A percentile compares a stretch with the other conserved stretches of the same genome.
These are phyloP conservation scores for Lepus europaeus DNA, from an alignment of 2,113 vertebrate genomes.

Conservation along the genomic window DNA sequence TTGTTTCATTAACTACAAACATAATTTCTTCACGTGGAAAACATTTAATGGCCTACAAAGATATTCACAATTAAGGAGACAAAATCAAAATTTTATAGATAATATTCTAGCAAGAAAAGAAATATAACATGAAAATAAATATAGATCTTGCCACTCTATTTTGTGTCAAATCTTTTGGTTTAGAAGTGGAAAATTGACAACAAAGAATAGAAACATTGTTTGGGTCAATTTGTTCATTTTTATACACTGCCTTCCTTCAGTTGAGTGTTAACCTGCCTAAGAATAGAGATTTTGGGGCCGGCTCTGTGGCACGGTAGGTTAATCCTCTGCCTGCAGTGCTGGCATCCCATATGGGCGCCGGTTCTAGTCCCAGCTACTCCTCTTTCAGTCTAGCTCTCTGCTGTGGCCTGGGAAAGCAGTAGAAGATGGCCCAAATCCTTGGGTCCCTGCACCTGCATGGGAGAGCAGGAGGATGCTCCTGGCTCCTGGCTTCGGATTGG, in stretches of 20 bases:
- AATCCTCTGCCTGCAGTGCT: too few relatives aligned
- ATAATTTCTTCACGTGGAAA: conserved; percentile 27
- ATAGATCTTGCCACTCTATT: not conserved
- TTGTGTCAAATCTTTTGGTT: conserved; percentile 51
- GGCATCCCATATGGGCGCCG: too few relatives aligned
- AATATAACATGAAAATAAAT: conserved; percentile 16
- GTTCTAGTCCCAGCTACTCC: too few relatives aligned
- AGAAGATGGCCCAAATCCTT: too few relatives aligned
- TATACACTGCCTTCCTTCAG: not conserved
- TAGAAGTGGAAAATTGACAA: conserved; percentile 48
- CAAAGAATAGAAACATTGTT: conserved; percentile 20
- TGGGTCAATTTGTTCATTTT: conserved; percentile 32
- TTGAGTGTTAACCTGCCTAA: not conserved
- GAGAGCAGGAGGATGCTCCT: too few relatives aligned
- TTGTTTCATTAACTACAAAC: conserved; percentile 31
- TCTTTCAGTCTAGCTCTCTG: too few relatives aligned
- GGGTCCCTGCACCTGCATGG: too few relatives aligned
- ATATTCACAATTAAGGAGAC: conserved; percentile 26
- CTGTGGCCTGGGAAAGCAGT: too few relatives aligned
- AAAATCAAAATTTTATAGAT: conserved; percentile 52
- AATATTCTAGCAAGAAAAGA: conserved; percentile 50
- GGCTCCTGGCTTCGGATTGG: too few relatives aligned
- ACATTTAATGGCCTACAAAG: conserved; percentile 10
- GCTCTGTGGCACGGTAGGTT: too few relatives aligned
- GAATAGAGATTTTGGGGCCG: not conserved